phyloP scores from a whole-genome alignment of 1,140 invertebrate species.

The Mesaphorura yosii region DNA sequence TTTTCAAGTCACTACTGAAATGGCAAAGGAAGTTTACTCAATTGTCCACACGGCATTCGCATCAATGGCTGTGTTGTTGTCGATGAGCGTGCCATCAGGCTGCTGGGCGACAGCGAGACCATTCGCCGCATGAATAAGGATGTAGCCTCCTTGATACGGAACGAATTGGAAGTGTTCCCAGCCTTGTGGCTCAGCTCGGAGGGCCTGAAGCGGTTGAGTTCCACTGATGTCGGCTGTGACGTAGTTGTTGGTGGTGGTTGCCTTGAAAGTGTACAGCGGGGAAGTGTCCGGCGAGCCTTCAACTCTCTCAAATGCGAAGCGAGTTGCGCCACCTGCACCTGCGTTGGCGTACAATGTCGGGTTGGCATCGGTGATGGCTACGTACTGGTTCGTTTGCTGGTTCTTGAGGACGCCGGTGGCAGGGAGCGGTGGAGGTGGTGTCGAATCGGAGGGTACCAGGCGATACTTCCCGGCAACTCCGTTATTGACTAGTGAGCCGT shows the following conservation, averaged over 20 bases:
- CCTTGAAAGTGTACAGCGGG: conserved; percentile 12
- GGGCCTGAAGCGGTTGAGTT: conserved; percentile 10
- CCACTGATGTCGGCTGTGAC: conserved; percentile 19
- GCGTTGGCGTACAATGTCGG: conserved; percentile 2
- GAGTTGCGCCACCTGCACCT: conserved; percentile 1
- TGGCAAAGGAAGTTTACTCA: no score
- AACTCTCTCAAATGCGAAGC: conserved; percentile 11
- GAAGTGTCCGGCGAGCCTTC: background rate
- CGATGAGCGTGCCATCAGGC: conserved; percentile 17
- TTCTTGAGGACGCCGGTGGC: conserved; percentile 5
- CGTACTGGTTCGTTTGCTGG: conserved; percentile 9
- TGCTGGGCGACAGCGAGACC: conserved; percentile 15
- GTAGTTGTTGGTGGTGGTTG: background rate
- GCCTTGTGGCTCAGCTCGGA: conserved; percentile 6
- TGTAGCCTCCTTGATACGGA: conserved; percentile 7
- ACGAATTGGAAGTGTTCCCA: conserved; percentile 27
- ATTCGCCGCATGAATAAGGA: conserved; percentile 14
- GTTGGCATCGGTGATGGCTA: conserved; percentile 8
- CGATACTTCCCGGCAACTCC: conserved; percentile 3
- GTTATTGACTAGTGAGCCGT: conserved; percentile 9
- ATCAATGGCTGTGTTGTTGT: conserved; percentile 15
- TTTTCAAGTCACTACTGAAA: no score
- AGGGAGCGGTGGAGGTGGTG: background rate
- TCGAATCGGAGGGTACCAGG: conserved; percentile 6
- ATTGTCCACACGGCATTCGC: conserved; percentile 10